Base-by-base conservation (phyloP, 2,797 vertebrate species). In the Malacoctenus gilli region DNA sequence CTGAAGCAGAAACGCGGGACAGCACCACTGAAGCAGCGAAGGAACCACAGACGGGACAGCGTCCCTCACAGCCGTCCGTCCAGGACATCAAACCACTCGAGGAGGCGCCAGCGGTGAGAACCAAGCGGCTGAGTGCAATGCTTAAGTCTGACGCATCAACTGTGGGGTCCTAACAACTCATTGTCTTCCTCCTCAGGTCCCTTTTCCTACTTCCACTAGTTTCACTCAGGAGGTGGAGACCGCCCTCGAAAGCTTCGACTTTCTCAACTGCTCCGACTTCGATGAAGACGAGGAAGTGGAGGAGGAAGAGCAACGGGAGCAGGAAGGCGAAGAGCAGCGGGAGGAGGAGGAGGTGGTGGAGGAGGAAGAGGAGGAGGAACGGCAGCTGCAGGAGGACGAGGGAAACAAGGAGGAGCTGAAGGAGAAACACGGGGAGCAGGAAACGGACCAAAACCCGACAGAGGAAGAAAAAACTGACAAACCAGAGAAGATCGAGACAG, bases 221-320 rank as follows among this genome's bases (percentile, higher is more conserved):
- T 94, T 98, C 59, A 98, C 90, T 69, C 90, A 95, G 76, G 94
- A 97, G 0, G 95, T 99, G 16, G 95, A 99, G 71, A 95, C 95
- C 0, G 97, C 95, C 0, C 92, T 99, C 5, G 97, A 95, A 84
- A 99, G 97, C 76, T 99, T 99, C 12, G 95, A 96, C 86, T 99
- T 99, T 74, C 95, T 99, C 60, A 95, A 96, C 80, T 92, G 90
- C 22, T 93, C 94, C 0, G 95, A 97, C 75, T 85, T 94, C 4
- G 95, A 97, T 0, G 94, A 98, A 4, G 85, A 82, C 2, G 46
- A 59, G 19, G 53, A 79, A 1, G 44, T 93, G 0, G 90, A 94
- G 8, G 66, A 92, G 75, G 41, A 75, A 2, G 31, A 65, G 9
- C 49, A 44, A 1, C 15, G 65, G 23, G 20, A 73, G 47, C 14